These are phyloP conservation scores for Drosophila rhopaloa DNA, from an alignment of 1,140 invertebrate species.

Conservation along the genomic window DNA sequence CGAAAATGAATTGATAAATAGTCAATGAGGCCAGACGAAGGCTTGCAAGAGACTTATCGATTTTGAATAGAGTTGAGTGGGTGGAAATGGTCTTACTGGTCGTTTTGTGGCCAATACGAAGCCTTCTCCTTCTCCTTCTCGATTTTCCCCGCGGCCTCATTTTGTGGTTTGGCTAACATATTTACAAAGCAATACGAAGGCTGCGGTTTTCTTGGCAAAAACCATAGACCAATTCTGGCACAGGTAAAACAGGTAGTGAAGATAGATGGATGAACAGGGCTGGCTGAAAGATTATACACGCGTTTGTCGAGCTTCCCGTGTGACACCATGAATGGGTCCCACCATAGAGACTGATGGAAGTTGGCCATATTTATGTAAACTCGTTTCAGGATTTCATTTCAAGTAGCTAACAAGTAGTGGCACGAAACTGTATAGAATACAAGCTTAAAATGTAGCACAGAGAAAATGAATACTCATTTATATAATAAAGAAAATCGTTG, in stretches of 20 bases:
- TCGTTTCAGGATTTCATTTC: conserved; percentile 3
- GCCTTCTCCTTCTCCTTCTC: background rate
- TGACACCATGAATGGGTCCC: background rate
- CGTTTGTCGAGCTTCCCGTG: conserved; percentile 18
- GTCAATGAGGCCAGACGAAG: conserved; percentile 38
- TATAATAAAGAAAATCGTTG: too few species aligned
- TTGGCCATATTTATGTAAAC: conserved; percentile 4
- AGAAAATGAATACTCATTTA: background rate
- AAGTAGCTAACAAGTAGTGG: background rate
- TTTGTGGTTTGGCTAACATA: conserved; percentile 36
- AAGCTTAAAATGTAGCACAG: background rate
- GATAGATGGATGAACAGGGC: conserved; percentile 41
- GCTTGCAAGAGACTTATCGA: conserved; percentile 28
- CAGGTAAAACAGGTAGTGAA: conserved; percentile 19
- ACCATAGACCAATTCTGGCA: conserved; percentile 24
- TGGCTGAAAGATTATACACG: conserved; percentile 26
- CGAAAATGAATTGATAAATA: conserved; percentile 27
- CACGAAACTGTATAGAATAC: background rate
- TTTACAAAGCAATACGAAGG: conserved; percentile 41
- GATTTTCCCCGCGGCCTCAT: conserved; percentile 10
- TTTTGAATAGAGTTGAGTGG: conserved; percentile 18
- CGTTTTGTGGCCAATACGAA: background rate
- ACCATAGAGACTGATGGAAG: background rate
- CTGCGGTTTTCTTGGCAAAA: conserved; percentile 20
- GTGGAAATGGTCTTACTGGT: background rate